Evolutionary conservation across 2,797 vertebrate genomes (phyloP), one percentile per base, ranked within the genome.

Genomic region (Catamblyrhynchus diadema): DNA sequence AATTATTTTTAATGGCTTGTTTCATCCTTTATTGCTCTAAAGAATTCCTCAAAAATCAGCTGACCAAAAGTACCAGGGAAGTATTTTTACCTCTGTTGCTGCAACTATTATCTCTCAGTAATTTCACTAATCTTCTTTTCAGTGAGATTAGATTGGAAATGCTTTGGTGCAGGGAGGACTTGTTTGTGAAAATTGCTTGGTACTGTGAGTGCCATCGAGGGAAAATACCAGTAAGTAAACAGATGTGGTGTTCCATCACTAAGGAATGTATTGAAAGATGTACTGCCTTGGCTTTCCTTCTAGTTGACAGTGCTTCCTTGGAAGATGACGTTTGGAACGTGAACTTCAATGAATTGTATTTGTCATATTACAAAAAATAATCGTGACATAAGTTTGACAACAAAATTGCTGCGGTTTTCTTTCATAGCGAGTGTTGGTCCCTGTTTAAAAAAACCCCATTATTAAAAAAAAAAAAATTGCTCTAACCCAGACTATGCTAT

Each of bases 1-100:
- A 70, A 56, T 88, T 86, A 94, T 86, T 85, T 80, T 95, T 96
- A 96, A 91, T 97, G 95, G 94, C 89, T 95, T 85, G 88, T 95
- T 96, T 94, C 5, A 8, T 84, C 93, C 88, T 86, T 88, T 88
- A 91, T 85, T 89, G 88, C 74, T 93, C 88, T 81, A 72, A 92
- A 96, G 93, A 97, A 93, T 93, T 95, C 61, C 89, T 95, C 80
- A 32, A 77, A 73, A 94, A 95, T 54, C 87, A 86, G 60, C 69
- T 88, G 74, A 88, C 81, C 53, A 30, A 5, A 95, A 94, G 75
- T 88, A 48, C 70, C 59, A 6, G 72, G 45, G 84, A 94, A 70
- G 56, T 91, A 82, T 95, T 91, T 96, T 96, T 94, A 86, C 92
- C 81, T 94, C 72, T 44, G 28, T 41, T 85, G 85, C 90, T 60